Conservation (phyloP, 2,888 invertebrate genomes). For the Hydropsyche betteni region DNA sequence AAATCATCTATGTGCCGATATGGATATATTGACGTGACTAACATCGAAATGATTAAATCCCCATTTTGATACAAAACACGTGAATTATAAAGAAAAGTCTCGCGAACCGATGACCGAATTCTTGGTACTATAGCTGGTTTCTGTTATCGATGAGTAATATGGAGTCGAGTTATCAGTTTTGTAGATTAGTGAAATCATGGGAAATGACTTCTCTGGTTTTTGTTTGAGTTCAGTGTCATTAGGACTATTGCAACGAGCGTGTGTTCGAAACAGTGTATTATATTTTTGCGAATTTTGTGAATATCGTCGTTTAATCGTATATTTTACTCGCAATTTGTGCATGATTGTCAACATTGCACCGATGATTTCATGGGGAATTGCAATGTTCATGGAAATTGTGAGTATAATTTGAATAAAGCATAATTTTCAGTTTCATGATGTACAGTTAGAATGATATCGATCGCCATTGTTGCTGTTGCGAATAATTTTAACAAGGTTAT, state of each 20-base stretch:
- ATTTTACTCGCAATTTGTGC: not conserved
- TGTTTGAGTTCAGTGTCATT: conserved; percentile 4
- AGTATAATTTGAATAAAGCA: not conserved
- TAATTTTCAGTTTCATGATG: not conserved
- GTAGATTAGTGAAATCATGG: conserved; percentile 6
- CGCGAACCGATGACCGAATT: too few species aligned
- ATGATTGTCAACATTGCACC: conserved; percentile 10
- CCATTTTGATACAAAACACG: not conserved
- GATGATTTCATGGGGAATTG: conserved; percentile 39
- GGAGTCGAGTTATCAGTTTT: conserved; percentile 6
- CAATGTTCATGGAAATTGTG: conserved; percentile 23
- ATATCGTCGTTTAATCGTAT: not conserved
- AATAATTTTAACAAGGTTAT: conserved; percentile 10
- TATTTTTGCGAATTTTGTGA: not conserved
- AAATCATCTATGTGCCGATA: not conserved
- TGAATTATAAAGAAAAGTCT: not conserved
- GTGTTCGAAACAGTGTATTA: not conserved
- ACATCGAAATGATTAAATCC: too few species aligned
- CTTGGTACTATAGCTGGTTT: not conserved
- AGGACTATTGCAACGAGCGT: not conserved
- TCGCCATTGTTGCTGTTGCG: not conserved
- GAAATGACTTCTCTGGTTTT: not conserved
- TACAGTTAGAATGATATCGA: not conserved
- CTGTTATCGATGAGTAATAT: conserved; percentile 14
- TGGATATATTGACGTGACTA: too few species aligned